Evolutionary conservation across 2,888 invertebrate genomes (phyloP).

Genomic region (Cheilosia variabilis): DNA sequence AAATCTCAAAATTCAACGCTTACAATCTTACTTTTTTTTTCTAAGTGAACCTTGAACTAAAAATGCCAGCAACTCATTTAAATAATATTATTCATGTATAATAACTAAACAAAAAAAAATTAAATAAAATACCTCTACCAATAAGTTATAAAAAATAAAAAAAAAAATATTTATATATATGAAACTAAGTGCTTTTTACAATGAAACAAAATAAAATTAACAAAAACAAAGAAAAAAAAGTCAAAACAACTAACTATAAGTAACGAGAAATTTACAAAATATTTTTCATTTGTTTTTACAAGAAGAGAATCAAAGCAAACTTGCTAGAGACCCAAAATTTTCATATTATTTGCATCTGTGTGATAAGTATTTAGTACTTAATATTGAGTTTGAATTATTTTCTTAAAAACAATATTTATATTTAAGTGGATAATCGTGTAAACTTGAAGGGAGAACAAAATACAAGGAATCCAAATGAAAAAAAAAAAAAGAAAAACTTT

Average conservation of each 20-base stretch:
- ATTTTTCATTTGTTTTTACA: conserved; percentile 52
- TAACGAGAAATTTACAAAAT: conserved; percentile 63
- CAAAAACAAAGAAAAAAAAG: conserved; percentile 23
- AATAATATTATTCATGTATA: not conserved
- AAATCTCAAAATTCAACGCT: too few species aligned
- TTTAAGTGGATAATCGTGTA: conserved; percentile 26
- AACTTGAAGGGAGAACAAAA: conserved; percentile 24
- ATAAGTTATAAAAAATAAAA: conserved; percentile 29
- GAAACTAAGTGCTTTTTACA: conserved; percentile 70
- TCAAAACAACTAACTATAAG: conserved; percentile 57
- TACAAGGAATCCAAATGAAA: conserved; percentile 27
- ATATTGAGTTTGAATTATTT: conserved; percentile 55
- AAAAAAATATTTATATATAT: conserved; percentile 32
- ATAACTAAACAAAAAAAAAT: conserved; percentile 12
- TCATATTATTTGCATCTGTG: conserved; percentile 71
- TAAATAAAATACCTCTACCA: conserved; percentile 16
- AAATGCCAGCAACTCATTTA: conserved; percentile 29
- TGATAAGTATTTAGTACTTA: conserved; percentile 64
- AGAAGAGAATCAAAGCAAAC: conserved; percentile 13
- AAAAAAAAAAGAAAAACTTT: conserved; percentile 23
- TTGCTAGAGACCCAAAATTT: conserved; percentile 40
- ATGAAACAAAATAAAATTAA: conserved; percentile 57
- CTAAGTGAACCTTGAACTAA: not conserved
- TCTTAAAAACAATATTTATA: conserved; percentile 52
- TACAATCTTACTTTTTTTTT: too few species aligned